A percentile compares a stretch with the other conserved stretches of the same genome.
phyloP scores from a whole-genome alignment of 2,113 vertebrate genomes.

The Trichomycterus rosablanca region DNA sequence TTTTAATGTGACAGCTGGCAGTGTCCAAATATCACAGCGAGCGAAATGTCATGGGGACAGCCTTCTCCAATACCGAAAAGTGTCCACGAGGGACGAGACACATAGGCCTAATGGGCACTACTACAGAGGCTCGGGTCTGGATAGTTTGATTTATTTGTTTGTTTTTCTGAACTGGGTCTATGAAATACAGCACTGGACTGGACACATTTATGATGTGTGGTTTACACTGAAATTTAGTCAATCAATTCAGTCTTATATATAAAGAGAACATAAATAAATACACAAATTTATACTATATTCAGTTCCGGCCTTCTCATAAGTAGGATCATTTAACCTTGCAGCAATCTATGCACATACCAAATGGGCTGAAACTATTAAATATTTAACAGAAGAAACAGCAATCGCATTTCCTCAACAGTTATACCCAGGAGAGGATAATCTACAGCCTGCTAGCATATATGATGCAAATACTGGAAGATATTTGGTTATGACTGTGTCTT shows the following conservation, averaged over 20 bases:
- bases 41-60: constrained; percentile 69
- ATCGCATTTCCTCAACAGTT: constrained; percentile 1
- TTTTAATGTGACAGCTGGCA: constrained; percentile 74
- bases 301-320: constrained; percentile 19
- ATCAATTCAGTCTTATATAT: no score
- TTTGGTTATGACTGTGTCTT: no score
- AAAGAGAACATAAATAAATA: constrained; percentile 1
- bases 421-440: background rate
- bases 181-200: background rate
- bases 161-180: background rate
- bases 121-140: constrained; percentile 21
- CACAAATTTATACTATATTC: background rate
- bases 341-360: constrained; percentile 6
- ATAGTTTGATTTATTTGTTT: background rate
- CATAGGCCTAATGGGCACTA: constrained; percentile 40
- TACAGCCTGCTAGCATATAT: background rate
- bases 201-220: no score
- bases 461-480: background rate
- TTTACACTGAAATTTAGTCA: no score
- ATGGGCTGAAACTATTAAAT: constrained; percentile 21
- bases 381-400: constrained; percentile 16
- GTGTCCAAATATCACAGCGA: constrained; percentile 76
- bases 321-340: constrained; percentile 34
- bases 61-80: constrained; percentile 57
- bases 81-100: constrained; percentile 48